These are phyloP conservation scores for Microcebus ravelobensis DNA, from an alignment of 2,113 vertebrate genomes.

Conservation along the genomic window DNA sequence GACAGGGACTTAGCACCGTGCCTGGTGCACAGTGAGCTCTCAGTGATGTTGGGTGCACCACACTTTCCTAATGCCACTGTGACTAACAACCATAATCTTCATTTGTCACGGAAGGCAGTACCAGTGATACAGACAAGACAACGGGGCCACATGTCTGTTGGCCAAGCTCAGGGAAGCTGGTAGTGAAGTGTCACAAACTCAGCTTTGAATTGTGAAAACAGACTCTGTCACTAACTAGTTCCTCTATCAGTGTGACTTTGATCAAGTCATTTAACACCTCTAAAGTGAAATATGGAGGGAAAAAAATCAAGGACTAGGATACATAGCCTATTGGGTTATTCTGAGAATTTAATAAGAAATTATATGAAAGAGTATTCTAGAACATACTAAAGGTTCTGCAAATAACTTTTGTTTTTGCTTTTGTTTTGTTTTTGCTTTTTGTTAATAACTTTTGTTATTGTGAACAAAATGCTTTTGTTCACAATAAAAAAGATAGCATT, in stretches of 20 bases:
- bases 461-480: not conserved
- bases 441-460: too few relatives aligned
- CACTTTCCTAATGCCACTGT: not conserved
- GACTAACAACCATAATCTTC: fast-evolving
- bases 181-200: not conserved
- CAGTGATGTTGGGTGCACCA: not conserved
- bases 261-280: not conserved
- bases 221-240: not conserved
- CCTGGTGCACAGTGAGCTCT: not conserved
- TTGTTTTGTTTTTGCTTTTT: too few relatives aligned
- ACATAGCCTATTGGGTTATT: not conserved
- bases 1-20: not conserved
- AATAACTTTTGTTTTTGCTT: too few relatives aligned
- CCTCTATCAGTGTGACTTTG: fast-evolving
- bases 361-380: not conserved
- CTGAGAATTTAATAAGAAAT: not conserved
- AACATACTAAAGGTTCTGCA: not conserved
- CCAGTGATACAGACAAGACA: not conserved
- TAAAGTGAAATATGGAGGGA: not conserved
- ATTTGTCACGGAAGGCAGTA: not conserved
- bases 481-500: not conserved
- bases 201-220: not conserved
- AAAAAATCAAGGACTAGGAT: not conserved
- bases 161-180: not conserved
- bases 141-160: fast-evolving